A percentile compares a stretch with the other conserved stretches of the same genome.
Conservation (phyloP, 2,113 vertebrate genomes). For the Pimephales promelas region DNA sequence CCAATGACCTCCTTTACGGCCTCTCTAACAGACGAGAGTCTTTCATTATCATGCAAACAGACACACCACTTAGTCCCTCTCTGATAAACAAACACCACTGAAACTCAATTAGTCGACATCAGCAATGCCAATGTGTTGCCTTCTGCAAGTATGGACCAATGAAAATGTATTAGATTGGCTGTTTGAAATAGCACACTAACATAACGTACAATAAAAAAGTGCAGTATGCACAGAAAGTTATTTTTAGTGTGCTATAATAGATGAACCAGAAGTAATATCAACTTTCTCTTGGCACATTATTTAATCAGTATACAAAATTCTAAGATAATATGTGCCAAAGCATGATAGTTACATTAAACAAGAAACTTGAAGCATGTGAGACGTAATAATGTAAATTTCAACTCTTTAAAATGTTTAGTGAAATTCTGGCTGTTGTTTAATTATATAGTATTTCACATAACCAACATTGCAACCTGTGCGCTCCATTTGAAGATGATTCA, state of each 20-base stretch:
- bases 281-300: neutral
- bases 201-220: too few species aligned
- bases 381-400: neutral
- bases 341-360: neutral
- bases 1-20: conserved; percentile 26
- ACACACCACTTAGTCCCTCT: conserved; percentile 38
- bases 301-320: neutral
- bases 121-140: conserved; percentile 11
- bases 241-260: neutral
- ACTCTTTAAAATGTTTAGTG: neutral
- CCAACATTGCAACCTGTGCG: neutral
- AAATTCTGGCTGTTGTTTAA: neutral
- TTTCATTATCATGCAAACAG: conserved; percentile 55
- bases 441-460: neutral
- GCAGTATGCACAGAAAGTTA: neutral
- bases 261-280: neutral
- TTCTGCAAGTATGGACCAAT: conserved; percentile 9
- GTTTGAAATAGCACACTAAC: neutral
- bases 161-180: neutral
- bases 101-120: conserved; percentile 47
- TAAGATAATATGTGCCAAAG: neutral
- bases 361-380: neutral
- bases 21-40: conserved; percentile 48
- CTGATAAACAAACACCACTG: conserved; percentile 45
- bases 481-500: neutral